Percentiles rank a stretch among this genome's conserved stretches.
Evolutionary conservation across 2,888 invertebrate genomes (phyloP).

Genomic region (Chalcosyrphus nemorum): DNA sequence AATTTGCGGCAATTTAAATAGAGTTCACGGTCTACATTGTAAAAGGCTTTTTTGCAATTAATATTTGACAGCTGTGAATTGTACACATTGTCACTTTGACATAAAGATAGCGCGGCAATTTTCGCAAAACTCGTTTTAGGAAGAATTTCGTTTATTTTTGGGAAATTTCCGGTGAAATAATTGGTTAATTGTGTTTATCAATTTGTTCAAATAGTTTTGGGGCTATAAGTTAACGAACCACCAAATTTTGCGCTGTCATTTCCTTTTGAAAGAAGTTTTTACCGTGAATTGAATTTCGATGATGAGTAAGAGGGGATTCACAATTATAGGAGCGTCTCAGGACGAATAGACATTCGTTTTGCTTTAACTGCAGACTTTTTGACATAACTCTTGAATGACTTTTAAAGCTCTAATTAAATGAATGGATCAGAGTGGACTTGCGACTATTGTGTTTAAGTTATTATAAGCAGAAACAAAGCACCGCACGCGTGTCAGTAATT

Average conservation of each 20-base stretch:
- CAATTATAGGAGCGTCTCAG: too few relatives aligned
- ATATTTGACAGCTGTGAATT: constrained; percentile 15
- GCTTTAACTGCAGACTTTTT: too few relatives aligned
- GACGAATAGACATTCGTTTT: too few relatives aligned
- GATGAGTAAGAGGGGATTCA: too few relatives aligned
- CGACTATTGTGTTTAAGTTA: too few relatives aligned
- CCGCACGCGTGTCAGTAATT: neutral
- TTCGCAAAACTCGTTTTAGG: neutral
- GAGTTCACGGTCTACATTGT: neutral
- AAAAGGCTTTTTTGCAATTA: neutral
- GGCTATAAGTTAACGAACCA: neutral
- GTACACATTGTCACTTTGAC: constrained; percentile 7
- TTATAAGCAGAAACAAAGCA: too few relatives aligned
- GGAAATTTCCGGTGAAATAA: neutral
- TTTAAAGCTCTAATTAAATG: too few relatives aligned
- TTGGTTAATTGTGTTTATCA: constrained; percentile 29
- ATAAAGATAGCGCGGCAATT: neutral
- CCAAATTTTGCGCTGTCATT: neutral
- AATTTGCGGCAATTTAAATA: constrained; percentile 3
- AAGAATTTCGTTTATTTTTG: neutral
- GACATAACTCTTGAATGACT: too few relatives aligned
- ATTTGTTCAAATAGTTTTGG: neutral
- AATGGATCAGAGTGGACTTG: too few relatives aligned
- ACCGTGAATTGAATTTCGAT: neutral
- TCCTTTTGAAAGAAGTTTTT: neutral